These are phyloP conservation scores for Ochotona curzoniae DNA, from an alignment of 2,113 vertebrate species.

Conservation along the genomic window DNA sequence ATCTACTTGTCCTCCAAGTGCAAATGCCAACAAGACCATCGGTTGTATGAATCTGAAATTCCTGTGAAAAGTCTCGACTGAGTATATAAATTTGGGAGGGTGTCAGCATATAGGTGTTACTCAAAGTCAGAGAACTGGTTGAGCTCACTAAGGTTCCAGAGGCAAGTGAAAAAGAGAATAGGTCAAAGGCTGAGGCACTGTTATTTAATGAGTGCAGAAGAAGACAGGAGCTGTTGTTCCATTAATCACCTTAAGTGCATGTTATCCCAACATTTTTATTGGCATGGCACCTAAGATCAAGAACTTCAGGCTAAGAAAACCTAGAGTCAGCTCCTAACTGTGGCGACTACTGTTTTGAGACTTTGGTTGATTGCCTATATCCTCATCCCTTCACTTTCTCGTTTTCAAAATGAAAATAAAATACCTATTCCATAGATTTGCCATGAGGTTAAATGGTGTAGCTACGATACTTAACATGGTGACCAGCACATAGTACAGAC, in stretches of 20 bases:
- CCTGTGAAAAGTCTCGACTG: not conserved
- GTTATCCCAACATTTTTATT: not conserved
- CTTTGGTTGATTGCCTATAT: not conserved
- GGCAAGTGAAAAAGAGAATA: not conserved
- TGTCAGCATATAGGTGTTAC: not conserved
- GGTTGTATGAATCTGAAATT: not conserved
- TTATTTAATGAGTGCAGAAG: not conserved
- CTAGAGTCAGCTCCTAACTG: not conserved
- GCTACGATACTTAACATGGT: not conserved
- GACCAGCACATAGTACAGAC: not conserved
- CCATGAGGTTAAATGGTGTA: not conserved
- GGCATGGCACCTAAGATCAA: not conserved
- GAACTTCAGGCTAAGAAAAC: not conserved
- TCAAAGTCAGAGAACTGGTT: not conserved
- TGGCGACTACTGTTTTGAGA: not conserved
- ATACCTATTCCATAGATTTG: not conserved
- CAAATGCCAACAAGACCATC: not conserved
- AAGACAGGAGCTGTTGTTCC: not conserved
- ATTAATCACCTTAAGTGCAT: not conserved
- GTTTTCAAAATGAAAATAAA: slow-evolving; percentile 30
- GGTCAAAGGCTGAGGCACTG: not conserved
- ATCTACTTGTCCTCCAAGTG: not conserved
- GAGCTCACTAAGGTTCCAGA: not conserved
- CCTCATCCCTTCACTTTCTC: not conserved
- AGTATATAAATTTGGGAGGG: not conserved